phyloP scores from a whole-genome alignment of 2,797 vertebrate species.

The Argya squamiceps region DNA sequence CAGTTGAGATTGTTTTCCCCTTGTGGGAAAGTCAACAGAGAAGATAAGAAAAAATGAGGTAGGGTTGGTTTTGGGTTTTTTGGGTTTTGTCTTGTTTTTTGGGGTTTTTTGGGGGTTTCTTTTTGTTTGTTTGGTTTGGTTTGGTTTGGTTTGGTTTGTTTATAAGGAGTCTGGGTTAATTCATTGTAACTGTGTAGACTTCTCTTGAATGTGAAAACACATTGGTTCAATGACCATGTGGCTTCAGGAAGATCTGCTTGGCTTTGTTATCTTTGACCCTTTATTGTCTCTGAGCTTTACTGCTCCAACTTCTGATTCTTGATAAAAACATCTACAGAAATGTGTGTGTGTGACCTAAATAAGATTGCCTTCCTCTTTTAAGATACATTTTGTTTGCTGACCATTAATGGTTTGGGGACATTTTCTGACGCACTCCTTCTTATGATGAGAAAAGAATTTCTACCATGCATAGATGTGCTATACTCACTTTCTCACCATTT shows the following conservation, averaged over 20 bases:
- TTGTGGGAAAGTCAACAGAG: not conserved
- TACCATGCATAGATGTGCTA: not conserved
- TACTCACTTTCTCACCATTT: not conserved
- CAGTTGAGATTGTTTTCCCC: fast-evolving
- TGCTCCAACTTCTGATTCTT: not conserved
- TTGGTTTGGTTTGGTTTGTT: not conserved
- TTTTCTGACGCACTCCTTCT: not conserved
- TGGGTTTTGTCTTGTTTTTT: not conserved
- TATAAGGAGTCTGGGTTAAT: not conserved
- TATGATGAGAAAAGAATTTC: not conserved
- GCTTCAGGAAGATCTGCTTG: not conserved
- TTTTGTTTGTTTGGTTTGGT: not conserved
- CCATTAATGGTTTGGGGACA: not conserved
- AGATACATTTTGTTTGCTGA: not conserved
- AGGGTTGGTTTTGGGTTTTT: fast-evolving
- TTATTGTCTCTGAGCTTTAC: not conserved
- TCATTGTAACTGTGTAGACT: not conserved
- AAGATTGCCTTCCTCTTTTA: not conserved
- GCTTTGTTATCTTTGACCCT: not conserved
- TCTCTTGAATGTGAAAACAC: not conserved
- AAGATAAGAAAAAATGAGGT: not conserved
- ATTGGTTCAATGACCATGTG: not conserved
- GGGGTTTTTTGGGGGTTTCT: not conserved
- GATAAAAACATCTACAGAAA: not conserved
- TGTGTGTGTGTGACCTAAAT: not conserved